Evolutionary conservation across 2,797 vertebrate species (phyloP).

Genomic region (Poeciliopsis infans): DNA sequence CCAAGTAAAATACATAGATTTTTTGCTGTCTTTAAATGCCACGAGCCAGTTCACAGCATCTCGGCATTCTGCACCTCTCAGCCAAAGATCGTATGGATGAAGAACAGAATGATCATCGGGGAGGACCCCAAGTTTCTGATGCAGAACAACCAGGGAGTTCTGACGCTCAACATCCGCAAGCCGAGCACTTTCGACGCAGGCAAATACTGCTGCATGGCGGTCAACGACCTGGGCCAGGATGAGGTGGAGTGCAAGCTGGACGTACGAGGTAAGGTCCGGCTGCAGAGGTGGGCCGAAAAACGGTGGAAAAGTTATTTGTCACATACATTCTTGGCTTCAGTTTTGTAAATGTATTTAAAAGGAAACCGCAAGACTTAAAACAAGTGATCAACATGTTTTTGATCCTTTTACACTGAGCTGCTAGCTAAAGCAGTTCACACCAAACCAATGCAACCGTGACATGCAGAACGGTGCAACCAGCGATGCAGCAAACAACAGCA

Average conservation of each 20-base stretch:
- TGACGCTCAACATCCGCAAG: conserved; percentile 96
- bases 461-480: neutral
- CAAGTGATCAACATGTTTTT: neutral
- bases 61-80: conserved; percentile 46
- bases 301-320: neutral
- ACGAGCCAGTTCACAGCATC: neutral
- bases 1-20: neutral
- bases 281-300: neutral
- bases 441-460: neutral
- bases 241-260: conserved; percentile 91
- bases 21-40: neutral
- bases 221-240: conserved; percentile 88
- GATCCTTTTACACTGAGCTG: neutral
- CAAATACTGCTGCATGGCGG: conserved; percentile 88
- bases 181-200: conserved; percentile 89
- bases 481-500: neutral
- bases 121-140: conserved; percentile 91
- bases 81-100: conserved; percentile 97
- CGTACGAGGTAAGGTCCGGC: conserved; percentile 81
- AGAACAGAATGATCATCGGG: conserved; percentile 92
- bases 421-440: neutral
- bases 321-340: neutral
- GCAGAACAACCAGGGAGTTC: conserved; percentile 93
- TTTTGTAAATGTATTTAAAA: neutral
- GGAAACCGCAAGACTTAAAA: neutral